Percentiles rank a stretch among this genome's conserved stretches.
These are phyloP conservation scores for Eupristina koningsbergeri DNA, from an alignment of 1,140 invertebrate genomes.

Conservation along the genomic window DNA sequence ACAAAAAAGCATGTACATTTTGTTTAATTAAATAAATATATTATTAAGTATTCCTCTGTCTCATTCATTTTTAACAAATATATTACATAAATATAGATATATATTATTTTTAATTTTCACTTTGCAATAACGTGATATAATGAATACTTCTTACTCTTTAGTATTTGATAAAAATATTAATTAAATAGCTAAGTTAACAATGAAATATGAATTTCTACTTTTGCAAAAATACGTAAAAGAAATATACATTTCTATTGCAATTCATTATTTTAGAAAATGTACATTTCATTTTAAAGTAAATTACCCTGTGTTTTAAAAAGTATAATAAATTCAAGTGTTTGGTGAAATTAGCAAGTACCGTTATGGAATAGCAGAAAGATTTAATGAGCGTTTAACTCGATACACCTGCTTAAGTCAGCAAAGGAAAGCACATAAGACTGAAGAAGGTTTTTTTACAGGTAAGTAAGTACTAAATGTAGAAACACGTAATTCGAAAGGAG, in stretches of 20 bases:
- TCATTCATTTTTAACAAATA: too few species aligned
- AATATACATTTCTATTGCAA: not conserved
- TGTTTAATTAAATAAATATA: too few species aligned
- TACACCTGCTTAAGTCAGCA: not conserved
- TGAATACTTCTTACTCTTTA: too few species aligned
- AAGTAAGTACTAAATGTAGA: constrained; percentile 49
- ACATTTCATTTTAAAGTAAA: not conserved
- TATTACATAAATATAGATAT: too few species aligned
- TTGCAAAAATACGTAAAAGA: not conserved
- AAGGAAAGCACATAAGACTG: not conserved
- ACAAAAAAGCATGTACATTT: too few species aligned
- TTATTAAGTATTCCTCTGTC: too few species aligned
- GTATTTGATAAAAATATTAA: too few species aligned
- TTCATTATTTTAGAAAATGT: not conserved
- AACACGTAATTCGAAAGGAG: constrained; percentile 57
- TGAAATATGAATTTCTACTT: not conserved
- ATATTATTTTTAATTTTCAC: too few species aligned
- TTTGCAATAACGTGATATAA: too few species aligned
- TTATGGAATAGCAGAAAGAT: not conserved
- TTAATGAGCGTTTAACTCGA: not conserved
- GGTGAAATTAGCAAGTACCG: not conserved
- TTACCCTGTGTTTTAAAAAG: not conserved
- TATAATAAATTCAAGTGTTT: not conserved
- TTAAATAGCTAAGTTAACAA: too few species aligned
- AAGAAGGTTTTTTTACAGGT: constrained; percentile 33